Conservation (phyloP, 2,888 invertebrate species). For the Smittia sp. region DNA sequence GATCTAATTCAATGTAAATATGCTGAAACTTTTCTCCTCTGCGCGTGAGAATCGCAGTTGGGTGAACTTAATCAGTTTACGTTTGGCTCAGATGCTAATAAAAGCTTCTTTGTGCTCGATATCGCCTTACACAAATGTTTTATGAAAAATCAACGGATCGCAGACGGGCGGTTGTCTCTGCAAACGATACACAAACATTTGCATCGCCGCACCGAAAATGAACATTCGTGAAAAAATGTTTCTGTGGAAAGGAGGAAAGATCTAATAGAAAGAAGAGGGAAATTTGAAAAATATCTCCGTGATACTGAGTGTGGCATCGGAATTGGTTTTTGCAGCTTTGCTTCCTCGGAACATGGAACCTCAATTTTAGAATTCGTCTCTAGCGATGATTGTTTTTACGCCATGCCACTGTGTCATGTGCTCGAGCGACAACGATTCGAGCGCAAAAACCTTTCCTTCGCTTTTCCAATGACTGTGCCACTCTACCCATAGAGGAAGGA, state of each 20-base stretch:
- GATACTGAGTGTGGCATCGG: background rate
- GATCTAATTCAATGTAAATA: constrained; percentile 41
- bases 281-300: background rate
- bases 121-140: constrained; percentile 1
- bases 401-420: background rate
- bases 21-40: constrained; percentile 6
- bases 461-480: background rate
- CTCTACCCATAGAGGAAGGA: background rate
- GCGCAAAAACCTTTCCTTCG: background rate
- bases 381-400: background rate
- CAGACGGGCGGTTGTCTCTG: background rate
- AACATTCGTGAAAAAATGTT: constrained; percentile 12
- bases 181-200: constrained; percentile 36
- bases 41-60: background rate
- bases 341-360: constrained; percentile 25
- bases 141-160: background rate
- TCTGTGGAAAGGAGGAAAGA: background rate
- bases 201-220: constrained; percentile 35
- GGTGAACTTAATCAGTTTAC: constrained; percentile 37
- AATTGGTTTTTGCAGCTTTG: background rate
- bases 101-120: background rate
- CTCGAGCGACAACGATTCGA: background rate
- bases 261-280: background rate
- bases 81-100: constrained; percentile 21
- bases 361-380: constrained; percentile 34